These are phyloP conservation scores for Apteryx mantelli DNA, from an alignment of 2,113 vertebrate genomes.

Conservation along the genomic window DNA sequence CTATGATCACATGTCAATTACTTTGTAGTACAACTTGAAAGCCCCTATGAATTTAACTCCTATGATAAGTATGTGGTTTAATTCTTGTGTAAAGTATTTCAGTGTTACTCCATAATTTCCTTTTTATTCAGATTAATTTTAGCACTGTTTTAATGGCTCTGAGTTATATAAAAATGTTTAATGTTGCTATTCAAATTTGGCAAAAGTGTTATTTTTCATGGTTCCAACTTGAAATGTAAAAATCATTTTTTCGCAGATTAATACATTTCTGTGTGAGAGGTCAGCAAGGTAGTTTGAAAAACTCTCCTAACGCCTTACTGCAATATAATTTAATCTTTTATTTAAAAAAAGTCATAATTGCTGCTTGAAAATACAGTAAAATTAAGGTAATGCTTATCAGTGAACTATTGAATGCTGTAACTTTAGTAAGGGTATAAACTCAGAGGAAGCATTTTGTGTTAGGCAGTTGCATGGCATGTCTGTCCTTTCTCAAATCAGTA, in stretches of 20 bases:
- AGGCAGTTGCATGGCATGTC: not conserved
- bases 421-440: not conserved
- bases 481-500: not conserved
- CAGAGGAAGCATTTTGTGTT: not conserved
- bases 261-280: not conserved
- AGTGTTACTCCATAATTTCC: not conserved
- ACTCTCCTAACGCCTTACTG: not conserved
- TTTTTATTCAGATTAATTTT: not conserved
- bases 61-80: not conserved
- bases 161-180: not conserved
- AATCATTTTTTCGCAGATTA: not conserved
- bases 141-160: not conserved
- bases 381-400: not conserved
- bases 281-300: not conserved
- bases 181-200: not conserved
- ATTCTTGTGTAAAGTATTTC: not conserved
- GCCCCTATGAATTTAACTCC: not conserved
- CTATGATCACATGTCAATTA: not conserved
- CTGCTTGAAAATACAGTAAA: not conserved
- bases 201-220: not conserved
- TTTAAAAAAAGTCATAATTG: not conserved
- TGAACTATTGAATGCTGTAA: not conserved
- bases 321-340: not conserved
- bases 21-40: not conserved
- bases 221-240: not conserved